Conservation (phyloP, 2,797 vertebrate genomes). For the Microctenopoma stevenorrisi region DNA sequence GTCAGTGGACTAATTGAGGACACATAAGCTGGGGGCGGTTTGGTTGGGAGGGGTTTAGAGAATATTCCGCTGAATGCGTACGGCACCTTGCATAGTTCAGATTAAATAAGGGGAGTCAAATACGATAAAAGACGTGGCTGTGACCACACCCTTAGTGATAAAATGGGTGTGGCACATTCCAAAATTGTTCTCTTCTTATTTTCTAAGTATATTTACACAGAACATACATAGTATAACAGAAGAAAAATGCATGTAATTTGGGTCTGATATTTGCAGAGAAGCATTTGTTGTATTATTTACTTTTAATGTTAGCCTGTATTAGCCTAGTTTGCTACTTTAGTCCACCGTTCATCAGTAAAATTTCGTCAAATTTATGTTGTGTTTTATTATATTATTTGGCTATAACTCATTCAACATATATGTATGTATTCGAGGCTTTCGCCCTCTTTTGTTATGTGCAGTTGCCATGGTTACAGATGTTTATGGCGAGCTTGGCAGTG, state of each 20-base stretch:
- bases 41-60: slow-evolving; percentile 36
- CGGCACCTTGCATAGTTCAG: background rate
- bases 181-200: background rate
- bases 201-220: background rate
- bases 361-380: too few relatives aligned
- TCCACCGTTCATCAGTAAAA: too few relatives aligned
- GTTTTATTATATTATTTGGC: too few relatives aligned
- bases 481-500: too few relatives aligned
- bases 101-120: background rate
- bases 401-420: too few relatives aligned
- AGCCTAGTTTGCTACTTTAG: too few relatives aligned
- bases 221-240: background rate
- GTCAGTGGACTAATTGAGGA: slow-evolving; percentile 75
- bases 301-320: too few relatives aligned
- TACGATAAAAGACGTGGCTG: slow-evolving; percentile 4
- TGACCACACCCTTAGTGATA: slow-evolving; percentile 54
- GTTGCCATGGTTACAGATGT: background rate
- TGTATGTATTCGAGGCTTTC: too few relatives aligned
- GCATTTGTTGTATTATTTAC: too few relatives aligned
- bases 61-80: slow-evolving; percentile 38
- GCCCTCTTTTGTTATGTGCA: background rate
- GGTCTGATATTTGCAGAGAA: background rate
- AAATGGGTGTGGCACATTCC: slow-evolving; percentile 52
- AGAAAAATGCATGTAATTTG: slow-evolving; percentile 7
- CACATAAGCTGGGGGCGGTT: slow-evolving; percentile 61